Base-by-base conservation (phyloP, 2,113 vertebrate species). In the Otus sunia region DNA sequence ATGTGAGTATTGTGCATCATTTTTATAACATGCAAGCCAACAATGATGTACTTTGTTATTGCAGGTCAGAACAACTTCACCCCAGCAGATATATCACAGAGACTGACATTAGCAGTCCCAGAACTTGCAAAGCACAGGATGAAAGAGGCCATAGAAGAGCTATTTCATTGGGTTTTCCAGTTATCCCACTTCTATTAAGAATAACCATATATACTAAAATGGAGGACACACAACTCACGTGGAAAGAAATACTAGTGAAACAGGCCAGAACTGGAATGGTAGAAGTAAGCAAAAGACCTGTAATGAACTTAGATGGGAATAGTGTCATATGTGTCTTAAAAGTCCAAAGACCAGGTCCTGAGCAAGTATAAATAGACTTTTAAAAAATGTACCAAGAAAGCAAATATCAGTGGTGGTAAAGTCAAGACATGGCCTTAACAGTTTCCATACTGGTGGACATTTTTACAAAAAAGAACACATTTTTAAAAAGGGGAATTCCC, bases 1-100 rank as follows among this genome's bases (percentile, higher is more conserved):
- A 96, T 97, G 91, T 47, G 69, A 92, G 75, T 81, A 93, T 95
- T 96, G 94, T 95, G 96, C 91, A 95, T 98, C 94, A 94, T 97
- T 97, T 97, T 97, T 97, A 97, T 95, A 97, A 97, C 91, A 86
- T 84, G 86, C 80, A 95, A 95, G 88, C 64, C 80, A 95, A 88
- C 92, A 94, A 75, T 79, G 68, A 96, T 94, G 77, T 95, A 93
- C 88, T 95, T 96, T 84, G 90, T 95, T 97, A 97, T 58, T 96
- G 79, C 86, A 92, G 96, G 96, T 96, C 94, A 96, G 69, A 95
- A 88, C 73, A 94, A 93, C 96, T 91, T 91, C 91, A 88, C 56
- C 64, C 25, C 34, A 36, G 69, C 60, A 92, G 71, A 91, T 95
- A 94, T 96, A 97, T 97, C 95, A 95, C 39, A 76, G 74, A 90